Base-by-base conservation (phyloP, 2,888 invertebrate genomes). In the Pocota personata region DNA sequence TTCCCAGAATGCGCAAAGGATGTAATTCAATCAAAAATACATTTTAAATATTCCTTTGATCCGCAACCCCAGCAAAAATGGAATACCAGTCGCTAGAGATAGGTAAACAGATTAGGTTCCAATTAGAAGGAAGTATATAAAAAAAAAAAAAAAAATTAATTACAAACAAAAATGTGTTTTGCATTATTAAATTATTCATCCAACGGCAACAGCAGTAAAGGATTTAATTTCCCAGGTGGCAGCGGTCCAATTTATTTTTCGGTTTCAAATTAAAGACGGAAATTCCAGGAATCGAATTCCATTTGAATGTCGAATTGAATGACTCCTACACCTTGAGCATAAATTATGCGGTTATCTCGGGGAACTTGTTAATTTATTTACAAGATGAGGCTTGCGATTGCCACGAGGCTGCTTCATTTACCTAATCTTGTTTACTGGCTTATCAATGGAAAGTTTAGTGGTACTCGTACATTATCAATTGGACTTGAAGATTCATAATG, bases 41-140 rank as follows among this genome's bases (percentile, higher is more conserved):
- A 72, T 60, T 60, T 72, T 72, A 62, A 72, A 35, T 16, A 37
- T 50, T 62, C 60, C 10, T 72, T 72, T 72, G 72, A 72, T 72
- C 27, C 21, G 12, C 5, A 57, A 43, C 30, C 16, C 24, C 30
- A n/a, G 3, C 16, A 37, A 72, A 48, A 50, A 40, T 14, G 5
- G 6, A 2, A 8, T n/a, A n/a, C 37, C 37, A 14, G 7, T 32
- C 32, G 2, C 32, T 8, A 8, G 14, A 3, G 19, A 7, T 16
- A 24, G 46, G 24, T 35, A 60, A 50, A 24, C 37, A 16, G 35
- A 50, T 72, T 62, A 37, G 35, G 35, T 60, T 19, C 60, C 52
- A 73, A 64, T 57, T 66, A 57, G 21, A 14, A 35, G 24, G 12
- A 30, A 55, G 16, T 16, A 55, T 14, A 4, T 14, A 2, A 30